These are phyloP conservation scores for Bujurquina vittata DNA, from an alignment of 2,113 vertebrate species.

Conservation along the genomic window DNA sequence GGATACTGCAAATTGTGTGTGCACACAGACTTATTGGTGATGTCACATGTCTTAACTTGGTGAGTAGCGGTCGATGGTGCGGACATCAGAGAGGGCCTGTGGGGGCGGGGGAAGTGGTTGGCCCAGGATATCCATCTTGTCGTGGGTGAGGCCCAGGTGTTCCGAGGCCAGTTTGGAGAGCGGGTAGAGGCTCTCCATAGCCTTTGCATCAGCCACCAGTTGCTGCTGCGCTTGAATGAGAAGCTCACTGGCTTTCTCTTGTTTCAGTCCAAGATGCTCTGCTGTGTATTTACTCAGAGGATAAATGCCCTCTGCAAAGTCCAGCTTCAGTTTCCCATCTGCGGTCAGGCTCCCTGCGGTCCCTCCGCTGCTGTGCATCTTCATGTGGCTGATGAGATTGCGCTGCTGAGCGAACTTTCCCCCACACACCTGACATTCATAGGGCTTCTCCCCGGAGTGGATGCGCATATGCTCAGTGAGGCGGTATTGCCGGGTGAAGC, in stretches of 20 bases:
- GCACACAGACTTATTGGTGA: constrained; percentile 63
- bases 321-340: constrained; percentile 92
- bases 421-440: constrained; percentile 97
- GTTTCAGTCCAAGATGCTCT: constrained; percentile 93
- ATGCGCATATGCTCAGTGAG: constrained; percentile 99
- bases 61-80: constrained; percentile 93
- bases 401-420: constrained; percentile 99
- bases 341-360: constrained; percentile 72
- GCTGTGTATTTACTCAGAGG: constrained; percentile 94
- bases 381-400: constrained; percentile 99
- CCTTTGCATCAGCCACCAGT: constrained; percentile 92
- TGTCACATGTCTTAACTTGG: constrained; percentile 83
- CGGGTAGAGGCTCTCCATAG: constrained; percentile 93
- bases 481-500: constrained; percentile 98
- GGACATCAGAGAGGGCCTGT: constrained; percentile 82
- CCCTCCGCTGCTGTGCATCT: constrained; percentile 93
- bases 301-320: constrained; percentile 92
- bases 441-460: constrained; percentile 98
- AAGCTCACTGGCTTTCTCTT: constrained; percentile 93
- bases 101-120: constrained; percentile 81
- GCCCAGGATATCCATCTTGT: constrained; percentile 91
- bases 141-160: constrained; percentile 91
- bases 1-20: constrained; percentile 78
- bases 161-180: constrained; percentile 92
- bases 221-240: constrained; percentile 91